phyloP scores from a whole-genome alignment of 1,140 invertebrate species.

The Drosophila gunungcola region DNA sequence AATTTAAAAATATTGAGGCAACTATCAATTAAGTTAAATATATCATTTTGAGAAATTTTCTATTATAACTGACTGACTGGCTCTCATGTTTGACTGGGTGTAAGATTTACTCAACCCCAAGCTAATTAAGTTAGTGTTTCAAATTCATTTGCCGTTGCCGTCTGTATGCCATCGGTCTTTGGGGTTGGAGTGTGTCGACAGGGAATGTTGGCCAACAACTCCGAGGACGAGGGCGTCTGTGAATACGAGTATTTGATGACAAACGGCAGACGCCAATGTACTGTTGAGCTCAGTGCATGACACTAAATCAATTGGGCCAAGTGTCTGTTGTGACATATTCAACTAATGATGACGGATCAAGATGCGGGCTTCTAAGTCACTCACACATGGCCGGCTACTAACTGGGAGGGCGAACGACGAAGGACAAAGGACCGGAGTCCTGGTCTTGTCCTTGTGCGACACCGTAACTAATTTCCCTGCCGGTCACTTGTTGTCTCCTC shows the following conservation, averaged over 20 bases:
- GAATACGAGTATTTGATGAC: conserved; percentile 5
- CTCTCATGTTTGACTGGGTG: conserved; percentile 2
- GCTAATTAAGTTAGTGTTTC: conserved; percentile 35
- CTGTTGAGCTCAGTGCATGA: conserved; percentile 48
- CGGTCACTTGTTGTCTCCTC: conserved; percentile 38
- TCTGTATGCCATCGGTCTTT: conserved; percentile 26
- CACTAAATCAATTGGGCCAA: conserved; percentile 63
- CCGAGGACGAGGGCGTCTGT: not conserved
- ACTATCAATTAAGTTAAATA: not conserved
- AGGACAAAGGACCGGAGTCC: conserved; percentile 5
- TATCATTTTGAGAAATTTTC: not conserved
- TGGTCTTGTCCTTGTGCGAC: conserved; percentile 43
- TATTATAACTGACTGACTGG: conserved; percentile 6
- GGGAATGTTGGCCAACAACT: conserved; percentile 15
- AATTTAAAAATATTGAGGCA: not conserved
- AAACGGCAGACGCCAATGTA: conserved; percentile 23
- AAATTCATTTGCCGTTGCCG: conserved; percentile 22
- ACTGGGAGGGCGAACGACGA: not conserved
- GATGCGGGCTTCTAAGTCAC: conserved; percentile 43
- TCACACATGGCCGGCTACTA: conserved; percentile 27
- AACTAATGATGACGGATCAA: conserved; percentile 64
- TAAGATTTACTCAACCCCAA: conserved; percentile 11
- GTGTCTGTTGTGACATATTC: conserved; percentile 60
- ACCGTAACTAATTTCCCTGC: conserved; percentile 60
- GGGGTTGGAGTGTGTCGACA: conserved; percentile 8